These are phyloP conservation scores for Poecilus cupreus DNA, from an alignment of 2,888 invertebrate genomes.

Conservation along the genomic window DNA sequence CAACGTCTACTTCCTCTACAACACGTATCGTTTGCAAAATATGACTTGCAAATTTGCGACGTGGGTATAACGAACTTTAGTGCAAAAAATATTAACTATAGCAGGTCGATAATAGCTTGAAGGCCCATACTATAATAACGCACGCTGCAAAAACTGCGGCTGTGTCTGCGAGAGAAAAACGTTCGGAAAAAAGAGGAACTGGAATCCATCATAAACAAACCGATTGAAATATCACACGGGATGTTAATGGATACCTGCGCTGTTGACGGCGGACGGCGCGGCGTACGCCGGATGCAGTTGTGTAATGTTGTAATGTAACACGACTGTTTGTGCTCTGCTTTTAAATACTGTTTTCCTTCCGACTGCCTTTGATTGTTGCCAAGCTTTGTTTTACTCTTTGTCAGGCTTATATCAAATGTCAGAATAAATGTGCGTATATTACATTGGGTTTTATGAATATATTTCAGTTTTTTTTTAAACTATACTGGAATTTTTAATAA, in stretches of 20 bases:
- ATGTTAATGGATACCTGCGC: conserved; percentile 20
- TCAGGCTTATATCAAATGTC: conserved; percentile 1
- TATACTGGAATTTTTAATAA: too few species aligned
- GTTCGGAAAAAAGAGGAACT: background rate
- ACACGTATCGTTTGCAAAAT: conserved; percentile 11
- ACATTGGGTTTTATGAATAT: background rate
- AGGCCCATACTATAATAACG: background rate
- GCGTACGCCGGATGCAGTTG: background rate
- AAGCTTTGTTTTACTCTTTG: conserved; percentile 15
- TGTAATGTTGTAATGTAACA: conserved; percentile 2
- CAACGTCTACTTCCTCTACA: background rate
- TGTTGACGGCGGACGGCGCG: background rate
- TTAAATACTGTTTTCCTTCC: conserved; percentile 31
- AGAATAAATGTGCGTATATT: conserved; percentile 1
- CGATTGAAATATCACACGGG: conserved; percentile 44
- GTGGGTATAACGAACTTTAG: conserved; percentile 47
- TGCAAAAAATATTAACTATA: conserved; percentile 37
- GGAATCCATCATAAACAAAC: conserved; percentile 39
- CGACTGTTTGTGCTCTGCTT: background rate
- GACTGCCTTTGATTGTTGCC: conserved; percentile 5
- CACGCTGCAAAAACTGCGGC: background rate
- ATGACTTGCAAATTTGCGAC: conserved; percentile 49
- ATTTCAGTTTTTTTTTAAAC: too few species aligned
- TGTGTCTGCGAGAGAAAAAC: background rate
- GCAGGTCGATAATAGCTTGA: conserved; percentile 43